A percentile compares a stretch with the other conserved stretches of the same genome.
Conservation (phyloP, 2,888 invertebrate genomes). For the Mesopsocus fuscifrons region DNA sequence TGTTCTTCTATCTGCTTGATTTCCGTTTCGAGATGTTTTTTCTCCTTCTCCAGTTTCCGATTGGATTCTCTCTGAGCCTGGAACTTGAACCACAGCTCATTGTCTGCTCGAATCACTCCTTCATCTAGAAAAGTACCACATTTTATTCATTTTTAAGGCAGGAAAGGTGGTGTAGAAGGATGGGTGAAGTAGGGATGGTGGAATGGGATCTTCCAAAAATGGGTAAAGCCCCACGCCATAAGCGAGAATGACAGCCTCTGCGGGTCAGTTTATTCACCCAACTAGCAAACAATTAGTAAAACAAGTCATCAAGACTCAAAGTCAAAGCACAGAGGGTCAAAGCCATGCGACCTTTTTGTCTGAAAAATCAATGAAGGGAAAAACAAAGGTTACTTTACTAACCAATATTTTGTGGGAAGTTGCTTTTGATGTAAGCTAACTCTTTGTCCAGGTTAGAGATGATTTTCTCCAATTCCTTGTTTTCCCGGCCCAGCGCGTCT, state of each 20-base stretch:
- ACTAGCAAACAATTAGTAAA: too few relatives aligned
- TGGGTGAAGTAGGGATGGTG: too few relatives aligned
- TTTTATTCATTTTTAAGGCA: too few relatives aligned
- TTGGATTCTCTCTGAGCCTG: constrained; percentile 3
- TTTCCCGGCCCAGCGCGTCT: constrained; percentile 4
- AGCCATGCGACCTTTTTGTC: too few relatives aligned
- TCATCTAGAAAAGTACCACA: not conserved
- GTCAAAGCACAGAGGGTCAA: too few relatives aligned
- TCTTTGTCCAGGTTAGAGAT: constrained; percentile 3
- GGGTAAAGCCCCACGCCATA: too few relatives aligned
- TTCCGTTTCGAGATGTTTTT: constrained; percentile 2
- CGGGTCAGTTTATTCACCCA: too few relatives aligned
- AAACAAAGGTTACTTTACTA: not conserved
- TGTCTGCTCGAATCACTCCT: constrained; percentile 2
- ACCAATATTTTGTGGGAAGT: constrained; percentile 5
- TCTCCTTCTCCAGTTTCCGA: constrained; percentile 1
- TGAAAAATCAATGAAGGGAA: too few relatives aligned
- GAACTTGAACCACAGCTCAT: constrained; percentile 7
- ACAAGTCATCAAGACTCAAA: too few relatives aligned
- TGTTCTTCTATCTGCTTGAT: constrained; percentile 5
- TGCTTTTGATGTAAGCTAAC: not conserved
- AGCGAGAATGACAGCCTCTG: too few relatives aligned
- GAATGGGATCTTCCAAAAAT: too few relatives aligned
- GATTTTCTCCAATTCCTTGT: constrained; percentile 5
- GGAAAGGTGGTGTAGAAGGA: too few relatives aligned